These are phyloP conservation scores for Montipora cactus DNA, from an alignment of 64 coral and sea anemone genomes.

Conservation along the genomic window DNA sequence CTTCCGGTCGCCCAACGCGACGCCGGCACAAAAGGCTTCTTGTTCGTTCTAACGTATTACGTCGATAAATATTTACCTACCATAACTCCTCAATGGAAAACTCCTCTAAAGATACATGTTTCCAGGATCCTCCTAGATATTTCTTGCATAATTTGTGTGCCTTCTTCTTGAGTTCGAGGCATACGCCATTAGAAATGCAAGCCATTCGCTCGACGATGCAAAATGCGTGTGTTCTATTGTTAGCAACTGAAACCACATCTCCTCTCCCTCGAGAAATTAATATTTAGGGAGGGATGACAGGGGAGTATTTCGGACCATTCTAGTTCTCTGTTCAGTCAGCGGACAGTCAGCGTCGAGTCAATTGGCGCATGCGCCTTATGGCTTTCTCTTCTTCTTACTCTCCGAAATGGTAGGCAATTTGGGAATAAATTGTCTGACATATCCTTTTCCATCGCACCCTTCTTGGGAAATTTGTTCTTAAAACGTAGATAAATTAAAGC, in stretches of 20 bases:
- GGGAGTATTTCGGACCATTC: not conserved
- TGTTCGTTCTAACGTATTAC: not conserved
- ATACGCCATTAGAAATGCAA: slow-evolving; percentile 32
- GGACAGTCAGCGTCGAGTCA: no score
- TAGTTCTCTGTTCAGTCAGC: no score
- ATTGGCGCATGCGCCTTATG: slow-evolving; percentile 56
- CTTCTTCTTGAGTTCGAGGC: slow-evolving; percentile 42
- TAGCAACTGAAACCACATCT: not conserved
- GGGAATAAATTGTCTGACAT: not conserved
- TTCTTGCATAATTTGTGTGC: slow-evolving; percentile 60
- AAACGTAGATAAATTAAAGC: slow-evolving; percentile 14
- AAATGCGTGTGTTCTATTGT: not conserved
- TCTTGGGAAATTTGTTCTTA: not conserved
- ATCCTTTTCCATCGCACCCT: slow-evolving; percentile 70
- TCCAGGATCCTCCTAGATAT: slow-evolving; percentile 84
- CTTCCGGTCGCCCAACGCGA: no score
- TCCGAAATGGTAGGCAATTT: slow-evolving; percentile 92
- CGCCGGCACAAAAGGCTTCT: not conserved
- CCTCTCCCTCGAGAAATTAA: not conserved
- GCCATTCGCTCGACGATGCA: not conserved
- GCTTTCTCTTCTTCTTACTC: slow-evolving; percentile 47
- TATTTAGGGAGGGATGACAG: not conserved
- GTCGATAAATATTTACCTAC: not conserved
- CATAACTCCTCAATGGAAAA: slow-evolving; percentile 69
- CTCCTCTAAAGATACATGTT: slow-evolving; percentile 44